phyloP scores from a whole-genome alignment of 2,888 invertebrate species.

The Eupsilia transversa region DNA sequence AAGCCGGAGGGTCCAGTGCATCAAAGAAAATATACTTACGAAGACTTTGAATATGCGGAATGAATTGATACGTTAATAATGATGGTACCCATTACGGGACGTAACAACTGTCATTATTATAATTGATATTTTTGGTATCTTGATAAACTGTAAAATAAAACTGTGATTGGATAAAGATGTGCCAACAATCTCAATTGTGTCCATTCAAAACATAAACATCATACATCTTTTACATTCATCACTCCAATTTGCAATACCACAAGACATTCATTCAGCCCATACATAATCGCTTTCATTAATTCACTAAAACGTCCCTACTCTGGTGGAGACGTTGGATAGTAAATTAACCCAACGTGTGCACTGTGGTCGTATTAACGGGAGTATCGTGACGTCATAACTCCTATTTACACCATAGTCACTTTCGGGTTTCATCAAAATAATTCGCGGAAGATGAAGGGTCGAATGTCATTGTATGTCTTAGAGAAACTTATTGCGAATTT shows the following conservation, averaged over 20 bases:
- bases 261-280: slow-evolving; percentile 3
- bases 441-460: too few relatives aligned
- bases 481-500: too few relatives aligned
- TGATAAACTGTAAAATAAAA: not conserved
- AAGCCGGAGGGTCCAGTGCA: not conserved
- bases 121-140: not conserved
- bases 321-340: slow-evolving; percentile 22
- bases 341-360: slow-evolving; percentile 44
- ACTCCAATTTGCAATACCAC: slow-evolving; percentile 8
- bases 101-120: not conserved
- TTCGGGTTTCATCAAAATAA: too few relatives aligned
- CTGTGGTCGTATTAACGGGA: slow-evolving; percentile 37
- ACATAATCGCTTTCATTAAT: slow-evolving; percentile 31
- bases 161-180: not conserved
- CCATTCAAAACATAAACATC: not conserved
- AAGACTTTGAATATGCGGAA: not conserved
- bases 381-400: slow-evolving; percentile 46
- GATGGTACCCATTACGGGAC: not conserved
- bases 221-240: too few relatives aligned
- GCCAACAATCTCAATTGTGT: too few relatives aligned
- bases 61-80: not conserved
- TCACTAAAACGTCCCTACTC: slow-evolving; percentile 10
- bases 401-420: too few relatives aligned
- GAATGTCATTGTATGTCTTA: too few relatives aligned
- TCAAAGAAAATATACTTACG: not conserved